phyloP scores from a whole-genome alignment of 2,888 invertebrate species.

The Chesias legatella region DNA sequence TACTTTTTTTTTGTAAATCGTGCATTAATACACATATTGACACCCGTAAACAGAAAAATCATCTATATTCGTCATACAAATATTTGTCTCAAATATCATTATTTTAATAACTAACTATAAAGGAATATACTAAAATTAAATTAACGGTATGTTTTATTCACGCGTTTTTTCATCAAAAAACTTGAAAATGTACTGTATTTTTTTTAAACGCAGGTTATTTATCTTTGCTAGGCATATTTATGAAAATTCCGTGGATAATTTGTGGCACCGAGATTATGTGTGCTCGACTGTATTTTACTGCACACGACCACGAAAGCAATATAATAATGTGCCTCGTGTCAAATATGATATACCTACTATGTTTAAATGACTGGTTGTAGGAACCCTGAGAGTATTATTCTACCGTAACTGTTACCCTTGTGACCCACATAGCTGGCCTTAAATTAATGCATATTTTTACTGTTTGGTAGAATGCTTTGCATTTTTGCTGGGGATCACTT shows the following conservation, averaged over 20 bases:
- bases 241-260: conserved; percentile 11
- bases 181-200: too few relatives aligned
- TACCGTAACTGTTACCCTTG: conserved; percentile 14
- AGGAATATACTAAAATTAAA: too few relatives aligned
- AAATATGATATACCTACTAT: conserved; percentile 16
- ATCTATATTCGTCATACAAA: too few relatives aligned
- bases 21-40: too few relatives aligned
- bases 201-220: too few relatives aligned
- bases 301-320: conserved; percentile 16
- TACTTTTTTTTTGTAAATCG: too few relatives aligned
- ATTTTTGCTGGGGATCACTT: conserved; percentile 10
- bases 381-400: conserved; percentile 2
- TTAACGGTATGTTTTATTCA: too few relatives aligned
- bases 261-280: conserved; percentile 8
- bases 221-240: too few relatives aligned
- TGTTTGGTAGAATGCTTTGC: conserved; percentile 24
- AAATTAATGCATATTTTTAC: conserved; percentile 27
- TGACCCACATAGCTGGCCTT: conserved; percentile 31
- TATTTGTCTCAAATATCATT: too few relatives aligned
- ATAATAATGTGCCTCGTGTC: conserved; percentile 13
- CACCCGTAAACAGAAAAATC: too few relatives aligned
- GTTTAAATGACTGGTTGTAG: conserved; percentile 6
- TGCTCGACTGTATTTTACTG: conserved; percentile 16
- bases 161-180: too few relatives aligned
- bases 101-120: too few relatives aligned